Percentiles rank a stretch among this genome's conserved stretches.
These are phyloP conservation scores for Boleophthalmus pectinirostris DNA, from an alignment of 2,113 vertebrate genomes.

Conservation along the genomic window DNA sequence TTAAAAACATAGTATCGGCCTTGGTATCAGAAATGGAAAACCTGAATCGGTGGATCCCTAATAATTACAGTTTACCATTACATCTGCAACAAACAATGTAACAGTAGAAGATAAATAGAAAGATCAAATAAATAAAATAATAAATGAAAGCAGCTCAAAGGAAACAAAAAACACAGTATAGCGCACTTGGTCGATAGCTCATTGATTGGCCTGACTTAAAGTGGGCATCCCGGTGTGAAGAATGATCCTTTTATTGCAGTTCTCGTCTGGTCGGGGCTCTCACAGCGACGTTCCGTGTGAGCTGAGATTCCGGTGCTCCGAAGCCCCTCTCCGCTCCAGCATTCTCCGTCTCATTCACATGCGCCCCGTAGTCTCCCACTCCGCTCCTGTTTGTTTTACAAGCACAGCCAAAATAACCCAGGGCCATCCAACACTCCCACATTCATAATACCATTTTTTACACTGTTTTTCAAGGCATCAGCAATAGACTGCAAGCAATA, in stretches of 20 bases:
- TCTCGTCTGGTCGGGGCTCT: slow-evolving; percentile 63
- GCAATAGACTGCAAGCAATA: neutral
- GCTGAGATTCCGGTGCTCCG: slow-evolving; percentile 33
- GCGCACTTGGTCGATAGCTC: slow-evolving; percentile 46
- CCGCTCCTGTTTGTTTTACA: slow-evolving; percentile 15
- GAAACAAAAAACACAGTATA: too few relatives aligned
- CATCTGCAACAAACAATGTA: too few relatives aligned
- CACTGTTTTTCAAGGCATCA: slow-evolving; percentile 11
- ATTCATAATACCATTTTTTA: slow-evolving; percentile 3
- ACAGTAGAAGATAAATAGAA: too few relatives aligned
- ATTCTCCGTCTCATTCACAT: slow-evolving; percentile 44
- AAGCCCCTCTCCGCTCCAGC: slow-evolving; percentile 29
- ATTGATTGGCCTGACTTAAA: slow-evolving; percentile 63
- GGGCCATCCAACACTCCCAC: neutral
- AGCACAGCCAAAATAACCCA: neutral
- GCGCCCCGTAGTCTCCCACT: slow-evolving; percentile 17
- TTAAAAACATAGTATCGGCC: too few relatives aligned
- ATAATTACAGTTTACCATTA: too few relatives aligned
- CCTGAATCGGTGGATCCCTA: too few relatives aligned
- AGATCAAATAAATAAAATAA: too few relatives aligned
- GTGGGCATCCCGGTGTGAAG: slow-evolving; percentile 55
- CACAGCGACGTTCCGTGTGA: slow-evolving; percentile 58
- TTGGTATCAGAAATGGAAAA: too few relatives aligned
- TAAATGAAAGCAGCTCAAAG: too few relatives aligned
- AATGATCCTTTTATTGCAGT: slow-evolving; percentile 59